Base-by-base conservation (phyloP, 2,888 invertebrate genomes). In the Anarsia innoxiella region DNA sequence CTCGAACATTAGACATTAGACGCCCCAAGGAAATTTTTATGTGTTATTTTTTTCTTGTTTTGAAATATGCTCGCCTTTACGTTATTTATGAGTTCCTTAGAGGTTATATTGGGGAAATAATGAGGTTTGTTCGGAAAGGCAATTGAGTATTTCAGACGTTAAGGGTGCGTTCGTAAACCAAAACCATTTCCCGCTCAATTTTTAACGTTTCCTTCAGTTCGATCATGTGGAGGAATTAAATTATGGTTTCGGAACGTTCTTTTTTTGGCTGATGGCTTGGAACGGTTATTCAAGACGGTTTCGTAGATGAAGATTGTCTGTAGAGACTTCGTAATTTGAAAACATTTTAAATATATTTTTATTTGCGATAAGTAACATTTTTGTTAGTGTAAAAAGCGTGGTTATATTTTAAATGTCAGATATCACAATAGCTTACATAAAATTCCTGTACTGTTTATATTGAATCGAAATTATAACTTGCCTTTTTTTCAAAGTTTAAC, bases 101-200 rank as follows among this genome's bases (percentile, higher is more conserved):
- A 82, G 82, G 82, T 82, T 83, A 79, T 75, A 78, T 79, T 79
- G 76, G 77, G 79, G 76, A 75, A 79, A 82, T 83, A 83, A 84
- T 82, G 82, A 84, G 82, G 75, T 82, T 77, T 68, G 77, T 80
- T 83, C 78, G 76, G 79, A 79, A 79, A 78, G 79, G 82, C 82
- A 82, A 82, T 79, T 71, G 73, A 77, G 75, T 74, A 79, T 78
- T 82, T 80, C 83, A 82, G 82, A 74, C 75, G 78, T 80, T 75
- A 66, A 69, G 69, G 63, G 56, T 51, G 59, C 64, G 12, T 28
- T 61, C 70, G 69, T 63, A 58, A 58, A n/a, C n/a, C 58, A 65
- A 57, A 45, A 45, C 47, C 53, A 46, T 51, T 56, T 57, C 49
- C 37, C 27, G 23, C 28, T 27, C 27, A 40, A 47, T 61, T 64